Conservation (phyloP, 1,140 invertebrate species). For the Protaetia brevitarsis region DNA sequence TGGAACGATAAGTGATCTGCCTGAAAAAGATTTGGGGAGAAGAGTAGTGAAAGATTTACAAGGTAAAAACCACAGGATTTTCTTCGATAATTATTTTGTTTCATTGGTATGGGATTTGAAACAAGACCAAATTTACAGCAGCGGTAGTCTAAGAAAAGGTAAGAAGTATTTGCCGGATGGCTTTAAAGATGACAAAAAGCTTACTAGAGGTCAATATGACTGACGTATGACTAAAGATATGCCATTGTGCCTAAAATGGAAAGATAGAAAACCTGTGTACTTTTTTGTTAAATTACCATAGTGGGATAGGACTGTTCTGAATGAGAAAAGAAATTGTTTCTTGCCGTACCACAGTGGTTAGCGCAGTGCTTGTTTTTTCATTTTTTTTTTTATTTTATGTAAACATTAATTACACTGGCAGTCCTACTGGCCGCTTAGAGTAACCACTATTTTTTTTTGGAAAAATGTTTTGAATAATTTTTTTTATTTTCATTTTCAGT, state of each 20-base stretch:
- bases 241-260: constrained; percentile 1
- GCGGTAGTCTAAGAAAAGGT: constrained; percentile 46
- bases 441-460: too few relatives aligned
- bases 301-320: background rate
- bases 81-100: constrained; percentile 51
- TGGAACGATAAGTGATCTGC: constrained; percentile 42
- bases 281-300: background rate
- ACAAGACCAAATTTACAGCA: constrained; percentile 42
- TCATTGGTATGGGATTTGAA: constrained; percentile 43
- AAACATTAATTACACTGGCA: background rate
- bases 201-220: constrained; percentile 5
- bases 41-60: constrained; percentile 27
- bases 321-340: background rate
- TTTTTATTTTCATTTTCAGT: too few relatives aligned
- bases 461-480: too few relatives aligned
- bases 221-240: background rate
- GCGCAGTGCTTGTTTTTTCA: background rate
- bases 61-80: constrained; percentile 39
- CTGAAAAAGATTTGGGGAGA: constrained; percentile 19
- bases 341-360: background rate
- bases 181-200: background rate
- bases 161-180: constrained; percentile 38
- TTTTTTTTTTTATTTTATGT: background rate
- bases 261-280: background rate
- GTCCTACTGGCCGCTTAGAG: too few relatives aligned